Percentiles rank a stretch among this genome's conserved stretches.
These are phyloP conservation scores for Spondyliosoma cantharus DNA, from an alignment of 2,797 vertebrate species.

Conservation along the genomic window DNA sequence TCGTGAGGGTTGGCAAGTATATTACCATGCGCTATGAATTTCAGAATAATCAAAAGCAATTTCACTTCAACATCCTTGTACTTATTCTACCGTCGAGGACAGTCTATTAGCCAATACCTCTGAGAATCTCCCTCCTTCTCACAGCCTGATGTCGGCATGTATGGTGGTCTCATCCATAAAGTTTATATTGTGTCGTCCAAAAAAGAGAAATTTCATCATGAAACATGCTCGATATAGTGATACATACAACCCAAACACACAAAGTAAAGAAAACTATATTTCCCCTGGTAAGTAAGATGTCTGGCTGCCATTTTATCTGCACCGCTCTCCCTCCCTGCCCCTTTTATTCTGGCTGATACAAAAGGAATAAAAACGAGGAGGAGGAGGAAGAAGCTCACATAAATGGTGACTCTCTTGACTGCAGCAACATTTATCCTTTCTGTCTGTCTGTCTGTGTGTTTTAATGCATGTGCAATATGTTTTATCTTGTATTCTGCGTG, in stretches of 20 bases:
- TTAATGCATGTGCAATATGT: neutral
- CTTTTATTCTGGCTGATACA: neutral
- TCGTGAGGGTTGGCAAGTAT: too few species aligned
- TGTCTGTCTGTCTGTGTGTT: neutral
- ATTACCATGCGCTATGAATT: too few species aligned
- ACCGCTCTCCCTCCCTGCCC: neutral
- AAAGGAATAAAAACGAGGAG: neutral
- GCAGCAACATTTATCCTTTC: neutral
- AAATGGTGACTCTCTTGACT: too few species aligned
- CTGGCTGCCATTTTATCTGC: conserved; percentile 3
- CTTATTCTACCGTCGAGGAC: too few species aligned
- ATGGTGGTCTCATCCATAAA: neutral
- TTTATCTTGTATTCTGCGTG: conserved; percentile 12
- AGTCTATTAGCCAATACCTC: too few species aligned
- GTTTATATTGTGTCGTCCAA: neutral
- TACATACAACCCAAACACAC: neutral
- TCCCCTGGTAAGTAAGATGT: conserved; percentile 37
- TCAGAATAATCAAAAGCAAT: too few species aligned
- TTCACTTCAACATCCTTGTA: too few species aligned
- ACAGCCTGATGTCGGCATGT: neutral
- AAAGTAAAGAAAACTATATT: conserved; percentile 36
- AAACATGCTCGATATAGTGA: neutral
- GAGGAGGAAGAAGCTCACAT: too few species aligned
- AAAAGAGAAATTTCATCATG: conserved; percentile 9
- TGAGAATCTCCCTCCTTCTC: too few species aligned